These are phyloP conservation scores for Hiodon alosoides DNA, from an alignment of 2,113 vertebrate genomes.

Conservation along the genomic window DNA sequence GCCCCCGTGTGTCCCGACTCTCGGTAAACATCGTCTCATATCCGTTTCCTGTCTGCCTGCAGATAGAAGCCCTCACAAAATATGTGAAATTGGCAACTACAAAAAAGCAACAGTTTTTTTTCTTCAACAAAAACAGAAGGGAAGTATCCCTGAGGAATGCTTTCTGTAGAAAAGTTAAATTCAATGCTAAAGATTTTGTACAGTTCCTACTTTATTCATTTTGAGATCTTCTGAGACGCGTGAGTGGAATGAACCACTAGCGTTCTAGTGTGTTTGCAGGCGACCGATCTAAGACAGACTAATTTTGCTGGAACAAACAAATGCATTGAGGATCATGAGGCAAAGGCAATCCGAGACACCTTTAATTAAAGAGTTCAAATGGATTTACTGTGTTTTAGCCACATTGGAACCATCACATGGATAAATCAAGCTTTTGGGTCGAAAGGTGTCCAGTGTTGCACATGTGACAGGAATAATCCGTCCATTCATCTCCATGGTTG, in stretches of 20 bases:
- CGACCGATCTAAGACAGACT: background rate
- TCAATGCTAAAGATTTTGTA: no score
- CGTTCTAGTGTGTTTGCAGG: background rate
- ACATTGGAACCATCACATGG: slow-evolving; percentile 5
- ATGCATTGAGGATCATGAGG: background rate
- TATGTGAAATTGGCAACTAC: no score
- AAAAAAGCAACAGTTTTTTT: no score
- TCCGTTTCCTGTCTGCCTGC: no score
- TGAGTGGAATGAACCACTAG: no score
- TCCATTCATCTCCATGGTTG: slow-evolving; percentile 17
- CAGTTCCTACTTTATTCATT: no score
- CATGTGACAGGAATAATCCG: slow-evolving; percentile 26
- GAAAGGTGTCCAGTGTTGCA: background rate
- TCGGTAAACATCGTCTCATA: no score
- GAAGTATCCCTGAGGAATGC: no score
- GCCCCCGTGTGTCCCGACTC: no score
- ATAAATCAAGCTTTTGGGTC: slow-evolving; percentile 19
- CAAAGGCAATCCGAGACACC: slow-evolving; percentile 6
- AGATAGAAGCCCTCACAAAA: no score
- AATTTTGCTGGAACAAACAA: slow-evolving; percentile 10
- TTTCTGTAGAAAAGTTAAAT: no score
- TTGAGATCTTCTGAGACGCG: background rate
- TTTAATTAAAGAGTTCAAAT: slow-evolving; percentile 19
- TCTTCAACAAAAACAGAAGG: no score
- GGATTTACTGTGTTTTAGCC: slow-evolving; percentile 8